These are phyloP conservation scores for Schmidtea mediterranea DNA, from an alignment of 1,140 invertebrate species.

Conservation along the genomic window DNA sequence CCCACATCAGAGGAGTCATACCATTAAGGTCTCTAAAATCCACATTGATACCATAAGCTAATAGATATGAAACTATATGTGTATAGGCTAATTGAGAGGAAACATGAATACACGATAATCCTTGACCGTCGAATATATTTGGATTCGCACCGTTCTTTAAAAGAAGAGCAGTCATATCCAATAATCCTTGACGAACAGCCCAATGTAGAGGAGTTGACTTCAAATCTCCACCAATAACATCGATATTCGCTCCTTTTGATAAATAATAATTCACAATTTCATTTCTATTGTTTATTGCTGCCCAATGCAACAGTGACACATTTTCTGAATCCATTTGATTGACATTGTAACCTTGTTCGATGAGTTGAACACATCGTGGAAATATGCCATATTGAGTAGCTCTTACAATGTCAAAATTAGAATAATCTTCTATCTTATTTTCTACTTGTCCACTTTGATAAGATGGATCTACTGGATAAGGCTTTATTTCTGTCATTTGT, in stretches of 20 bases:
- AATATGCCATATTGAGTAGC: slow-evolving; percentile 68
- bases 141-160: slow-evolving; percentile 79
- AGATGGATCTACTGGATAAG: slow-evolving; percentile 4
- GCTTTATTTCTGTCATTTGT: neutral
- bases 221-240: slow-evolving; percentile 75
- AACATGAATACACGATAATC: slow-evolving; percentile 73
- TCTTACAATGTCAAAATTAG: slow-evolving; percentile 62
- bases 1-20: slow-evolving; percentile 95
- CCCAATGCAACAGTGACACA: slow-evolving; percentile 73
- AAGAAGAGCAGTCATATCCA: slow-evolving; percentile 60
- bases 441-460: neutral
- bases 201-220: slow-evolving; percentile 83
- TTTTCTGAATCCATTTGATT: slow-evolving; percentile 28
- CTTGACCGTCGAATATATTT: slow-evolving; percentile 66
- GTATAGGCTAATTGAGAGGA: slow-evolving; percentile 90
- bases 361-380: slow-evolving; percentile 48
- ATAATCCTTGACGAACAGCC: slow-evolving; percentile 79
- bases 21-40: slow-evolving; percentile 52
- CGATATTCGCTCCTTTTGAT: slow-evolving; percentile 52
- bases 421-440: slow-evolving; percentile 33
- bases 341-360: slow-evolving; percentile 42
- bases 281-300: slow-evolving; percentile 68
- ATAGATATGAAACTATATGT: slow-evolving; percentile 73
- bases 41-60: slow-evolving; percentile 69
- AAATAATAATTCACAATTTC: slow-evolving; percentile 47